Evolutionary conservation across 2,797 vertebrate species (phyloP).

Genomic region (Chaetodon trifasciatus): DNA sequence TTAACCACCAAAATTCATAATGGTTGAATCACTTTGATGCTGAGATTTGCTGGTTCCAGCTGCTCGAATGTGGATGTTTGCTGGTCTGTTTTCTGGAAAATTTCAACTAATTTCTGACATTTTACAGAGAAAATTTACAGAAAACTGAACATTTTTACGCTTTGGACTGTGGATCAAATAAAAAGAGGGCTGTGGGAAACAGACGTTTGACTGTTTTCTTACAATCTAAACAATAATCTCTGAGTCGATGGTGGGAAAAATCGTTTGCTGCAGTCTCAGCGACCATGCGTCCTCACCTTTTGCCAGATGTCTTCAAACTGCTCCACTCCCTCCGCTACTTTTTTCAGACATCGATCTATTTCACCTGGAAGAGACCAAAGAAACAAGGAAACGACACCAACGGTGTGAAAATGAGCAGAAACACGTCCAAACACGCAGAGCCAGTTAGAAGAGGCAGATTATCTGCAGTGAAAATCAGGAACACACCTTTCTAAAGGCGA

Average conservation of each 20-base stretch:
- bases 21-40: neutral
- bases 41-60: neutral
- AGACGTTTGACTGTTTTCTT: neutral
- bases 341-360: conserved; percentile 96
- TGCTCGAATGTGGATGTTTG: neutral
- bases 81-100: neutral
- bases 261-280: neutral
- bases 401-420: neutral
- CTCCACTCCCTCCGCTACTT: conserved; percentile 93
- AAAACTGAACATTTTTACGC: neutral
- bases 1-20: neutral
- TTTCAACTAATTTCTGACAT: neutral
- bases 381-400: rapidly evolving
- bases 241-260: neutral
- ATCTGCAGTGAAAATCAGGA: neutral
- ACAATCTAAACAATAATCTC: neutral
- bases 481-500: neutral
- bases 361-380: conserved; percentile 82
- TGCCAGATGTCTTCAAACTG: conserved; percentile 96
- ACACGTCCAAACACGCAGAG: neutral
- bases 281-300: conserved; percentile 82
- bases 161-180: neutral
- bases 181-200: neutral
- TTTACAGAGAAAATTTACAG: neutral
- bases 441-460: neutral